phyloP scores from a whole-genome alignment of 2,113 vertebrate genomes.

The Dipodomys spectabilis region DNA sequence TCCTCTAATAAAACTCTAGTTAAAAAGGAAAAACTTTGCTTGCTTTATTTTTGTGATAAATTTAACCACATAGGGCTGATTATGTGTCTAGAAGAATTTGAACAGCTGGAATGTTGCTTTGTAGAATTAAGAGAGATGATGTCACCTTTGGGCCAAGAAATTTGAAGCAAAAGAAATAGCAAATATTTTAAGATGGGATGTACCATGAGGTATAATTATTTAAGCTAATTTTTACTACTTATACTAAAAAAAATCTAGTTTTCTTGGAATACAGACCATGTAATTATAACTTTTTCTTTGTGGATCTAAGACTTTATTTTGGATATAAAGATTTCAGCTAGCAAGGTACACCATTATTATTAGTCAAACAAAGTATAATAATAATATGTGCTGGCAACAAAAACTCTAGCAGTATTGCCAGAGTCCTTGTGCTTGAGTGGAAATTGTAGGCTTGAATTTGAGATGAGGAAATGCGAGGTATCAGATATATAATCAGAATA shows the following conservation, averaged over 20 bases:
- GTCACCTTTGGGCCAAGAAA: constrained; percentile 29
- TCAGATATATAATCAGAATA: constrained; percentile 6
- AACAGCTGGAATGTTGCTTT: neutral
- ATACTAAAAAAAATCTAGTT: constrained; percentile 79
- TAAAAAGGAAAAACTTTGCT: neutral
- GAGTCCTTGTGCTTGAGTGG: neutral
- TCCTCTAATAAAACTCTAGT: neutral
- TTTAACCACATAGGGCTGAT: neutral
- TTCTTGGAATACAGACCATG: constrained; percentile 72
- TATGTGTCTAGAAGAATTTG: neutral
- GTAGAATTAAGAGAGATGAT: neutral
- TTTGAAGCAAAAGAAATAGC: constrained; percentile 50
- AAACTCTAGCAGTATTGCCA: neutral
- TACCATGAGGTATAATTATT: constrained; percentile 71
- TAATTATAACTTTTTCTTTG: constrained; percentile 62
- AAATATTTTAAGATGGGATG: constrained; percentile 54
- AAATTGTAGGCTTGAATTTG: constrained; percentile 57
- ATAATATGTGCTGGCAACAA: constrained; percentile 55
- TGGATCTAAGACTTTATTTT: constrained; percentile 54
- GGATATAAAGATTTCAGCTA: constrained; percentile 34
- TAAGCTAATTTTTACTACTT: constrained; percentile 75
- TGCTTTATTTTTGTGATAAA: neutral
- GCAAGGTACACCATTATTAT: constrained; percentile 44
- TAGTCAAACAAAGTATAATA: constrained; percentile 50
- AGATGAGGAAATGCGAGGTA: neutral